These are phyloP conservation scores for Salmo trutta DNA, from an alignment of 2,797 vertebrate genomes.

Conservation along the genomic window DNA sequence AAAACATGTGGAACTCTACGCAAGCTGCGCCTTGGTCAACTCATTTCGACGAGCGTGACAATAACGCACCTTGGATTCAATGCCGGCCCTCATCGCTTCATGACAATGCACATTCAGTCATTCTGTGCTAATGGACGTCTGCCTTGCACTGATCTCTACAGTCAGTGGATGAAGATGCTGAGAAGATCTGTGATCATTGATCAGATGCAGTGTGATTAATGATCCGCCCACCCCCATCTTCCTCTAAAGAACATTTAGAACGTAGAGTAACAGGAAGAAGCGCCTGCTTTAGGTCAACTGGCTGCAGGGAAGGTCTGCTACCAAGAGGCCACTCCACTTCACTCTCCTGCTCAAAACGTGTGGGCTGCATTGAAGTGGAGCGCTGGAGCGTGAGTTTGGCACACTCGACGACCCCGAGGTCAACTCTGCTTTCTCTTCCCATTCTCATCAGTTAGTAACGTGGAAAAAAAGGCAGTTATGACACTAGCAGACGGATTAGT, in stretches of 20 bases:
- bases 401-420: slow-evolving; percentile 55
- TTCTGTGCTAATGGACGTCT: slow-evolving; percentile 27
- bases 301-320: slow-evolving; percentile 62
- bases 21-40: too few species aligned
- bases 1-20: too few species aligned
- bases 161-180: slow-evolving; percentile 52
- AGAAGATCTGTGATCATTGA: slow-evolving; percentile 62
- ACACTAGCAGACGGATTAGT: too few species aligned
- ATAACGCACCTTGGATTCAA: too few species aligned
- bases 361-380: slow-evolving; percentile 69
- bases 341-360: slow-evolving; percentile 53
- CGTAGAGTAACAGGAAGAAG: slow-evolving; percentile 56
- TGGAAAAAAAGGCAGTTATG: too few species aligned
- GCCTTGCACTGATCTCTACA: slow-evolving; percentile 36
- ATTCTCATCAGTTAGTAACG: slow-evolving; percentile 52
- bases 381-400: slow-evolving; percentile 38
- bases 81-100: background rate
- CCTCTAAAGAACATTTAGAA: slow-evolving; percentile 74
- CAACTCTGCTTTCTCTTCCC: slow-evolving; percentile 11
- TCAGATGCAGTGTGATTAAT: slow-evolving; percentile 66
- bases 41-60: too few species aligned
- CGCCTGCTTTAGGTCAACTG: slow-evolving; percentile 65
- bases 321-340: slow-evolving; percentile 61
- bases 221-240: slow-evolving; percentile 68
- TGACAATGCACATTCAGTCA: slow-evolving; percentile 4